phyloP scores from a whole-genome alignment of 2,888 invertebrate genomes.

The Mechanitis messenoides region DNA sequence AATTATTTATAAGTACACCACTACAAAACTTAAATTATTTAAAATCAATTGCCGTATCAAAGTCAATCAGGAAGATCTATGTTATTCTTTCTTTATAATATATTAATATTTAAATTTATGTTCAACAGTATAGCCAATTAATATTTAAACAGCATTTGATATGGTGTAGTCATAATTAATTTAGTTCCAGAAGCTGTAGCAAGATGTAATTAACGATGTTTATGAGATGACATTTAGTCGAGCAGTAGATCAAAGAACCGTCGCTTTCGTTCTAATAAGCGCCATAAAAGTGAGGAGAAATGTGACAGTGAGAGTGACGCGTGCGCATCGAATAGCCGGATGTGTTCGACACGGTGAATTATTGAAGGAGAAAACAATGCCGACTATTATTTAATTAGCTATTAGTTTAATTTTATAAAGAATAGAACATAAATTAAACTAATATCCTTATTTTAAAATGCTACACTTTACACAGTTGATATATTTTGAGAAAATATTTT shows the following conservation, averaged over 20 bases:
- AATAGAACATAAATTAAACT: too few species aligned
- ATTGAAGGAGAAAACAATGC: slow-evolving; percentile 22
- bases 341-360: slow-evolving; percentile 22
- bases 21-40: slow-evolving; percentile 40
- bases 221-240: slow-evolving; percentile 27
- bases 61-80: not conserved
- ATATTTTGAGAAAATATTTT: too few species aligned
- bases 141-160: slow-evolving; percentile 16
- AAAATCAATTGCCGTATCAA: not conserved
- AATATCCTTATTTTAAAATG: too few species aligned
- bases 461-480: too few species aligned
- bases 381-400: not conserved
- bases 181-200: slow-evolving; percentile 15
- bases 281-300: slow-evolving; percentile 27
- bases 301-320: slow-evolving; percentile 31
- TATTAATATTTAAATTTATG: slow-evolving; percentile 2
- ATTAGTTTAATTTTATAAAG: too few species aligned
- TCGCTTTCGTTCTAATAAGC: slow-evolving; percentile 33
- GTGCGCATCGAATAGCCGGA: slow-evolving; percentile 30
- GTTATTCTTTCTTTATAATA: not conserved
- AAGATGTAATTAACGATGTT: slow-evolving; percentile 30
- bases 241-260: slow-evolving; percentile 34
- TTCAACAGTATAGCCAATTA: slow-evolving; percentile 8
- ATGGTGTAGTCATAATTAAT: slow-evolving; percentile 18
- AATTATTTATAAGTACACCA: slow-evolving; percentile 60